Base-by-base conservation (phyloP, 1,140 invertebrate genomes). In the Drosophila suzukii region DNA sequence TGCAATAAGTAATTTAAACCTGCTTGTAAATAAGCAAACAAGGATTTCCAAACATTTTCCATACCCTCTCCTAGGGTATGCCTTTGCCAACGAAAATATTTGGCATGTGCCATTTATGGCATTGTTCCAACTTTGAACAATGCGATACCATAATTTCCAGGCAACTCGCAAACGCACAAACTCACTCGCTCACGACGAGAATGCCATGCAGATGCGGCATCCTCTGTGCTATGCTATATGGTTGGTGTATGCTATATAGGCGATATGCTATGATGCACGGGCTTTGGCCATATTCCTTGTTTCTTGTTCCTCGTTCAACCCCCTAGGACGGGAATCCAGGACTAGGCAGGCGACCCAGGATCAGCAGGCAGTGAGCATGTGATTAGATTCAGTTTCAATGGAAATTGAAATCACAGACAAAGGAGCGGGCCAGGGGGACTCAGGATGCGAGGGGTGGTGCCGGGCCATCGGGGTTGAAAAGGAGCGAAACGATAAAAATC, bases 321-420 rank as follows among this genome's bases (percentile, higher is more conserved):
- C 74, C 74, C 68, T 36, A 55, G 63, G 76, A 47, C 67, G 20
- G 49, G 36, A 59, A 27, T 32, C 51, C 51, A 49, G 73, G 62
- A 39, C 56, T 58, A 58, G 75, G 59, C 73, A 36, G 43, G 65
- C 56, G 50, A 50, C 20, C 65, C 54, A 71, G 84, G 75, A 88
- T 80, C 84, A 89, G 80, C 82, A 81, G 75, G 75, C 70, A 88
- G 53, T 60, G 74, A 82, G 67, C 85, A 88, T 80, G 84, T 89
- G 85, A 89, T 89, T 89, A 89, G 84, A 89, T 89, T 89, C 84
- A 89, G 84, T 89, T 89, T 89, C 84, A 89, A 84, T 89, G 80
- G 70, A 89, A 89, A 90, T 89, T 90, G 85, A 90, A 89, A 89
- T 90, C 84, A 84, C 81, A 89, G 74, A 89, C 84, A 89, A 84